Evolutionary conservation across 2,797 vertebrate species (phyloP), one percentile per base, ranked within the genome.

Genomic region (Gymnodraco acuticeps): DNA sequence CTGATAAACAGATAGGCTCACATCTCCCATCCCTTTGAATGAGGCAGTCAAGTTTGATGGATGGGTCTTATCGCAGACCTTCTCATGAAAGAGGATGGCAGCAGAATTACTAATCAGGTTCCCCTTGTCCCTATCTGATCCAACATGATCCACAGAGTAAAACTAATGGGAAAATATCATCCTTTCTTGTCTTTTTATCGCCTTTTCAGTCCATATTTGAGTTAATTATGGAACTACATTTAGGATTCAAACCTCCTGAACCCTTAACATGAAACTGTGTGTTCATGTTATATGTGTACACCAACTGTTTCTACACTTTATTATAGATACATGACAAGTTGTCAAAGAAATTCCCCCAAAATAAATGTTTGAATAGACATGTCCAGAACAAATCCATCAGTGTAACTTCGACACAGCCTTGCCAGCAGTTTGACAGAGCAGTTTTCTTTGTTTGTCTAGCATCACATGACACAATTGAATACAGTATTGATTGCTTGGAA

Each of bases 41-140:
- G 67, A 85, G 70, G 17, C 73, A 75, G 84, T 85, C 78, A 63
- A 48, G 79, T 85, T 86, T 91, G 88, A 91, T 86, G 88, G 89
- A 91, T 91, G 86, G 79, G 51, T 16, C 77, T 88, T 89, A 90
- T 91, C 90, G 12, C 68, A 43, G n/a, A 85, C 87, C 68, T 74
- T 51, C 82, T 77, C 51, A 23, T 83, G 75, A 60, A 79, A 45
- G 70, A 82, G 74, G 51, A 75, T 59, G 65, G 80, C 70, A 71
- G 73, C 33, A 63, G 75, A 88, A 86, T 86, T 10, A 1, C 76
- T 87, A 87, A 92, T 88, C 81, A 76, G 86, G 59, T 78, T 75
- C 72, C 73, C 64, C 59, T 1, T 70, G 68, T 82, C 64, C 47
- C 63, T 78, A 81, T 88, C 85, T 84, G 87, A 88, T 85, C 77